A percentile compares a stretch with the other conserved stretches of the same genome.
Conservation (phyloP, 2,113 vertebrate species). For the Andinoacara biseriatus region DNA sequence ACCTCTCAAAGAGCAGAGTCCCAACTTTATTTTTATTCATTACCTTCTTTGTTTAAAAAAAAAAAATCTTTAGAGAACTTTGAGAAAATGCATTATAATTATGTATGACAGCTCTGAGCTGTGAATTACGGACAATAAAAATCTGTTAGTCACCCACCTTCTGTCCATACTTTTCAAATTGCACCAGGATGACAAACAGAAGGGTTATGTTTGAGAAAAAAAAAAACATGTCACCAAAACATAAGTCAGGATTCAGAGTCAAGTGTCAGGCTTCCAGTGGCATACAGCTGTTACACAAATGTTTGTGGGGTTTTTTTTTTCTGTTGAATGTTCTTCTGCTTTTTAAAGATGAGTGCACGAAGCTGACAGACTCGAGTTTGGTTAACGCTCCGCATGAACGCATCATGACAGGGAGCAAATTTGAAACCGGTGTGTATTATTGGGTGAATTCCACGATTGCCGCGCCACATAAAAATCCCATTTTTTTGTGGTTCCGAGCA, state of each 20-base stretch:
- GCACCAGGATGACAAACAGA: slow-evolving; percentile 12
- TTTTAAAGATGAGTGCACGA: background rate
- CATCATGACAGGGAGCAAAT: slow-evolving; percentile 16
- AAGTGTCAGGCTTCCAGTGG: slow-evolving; percentile 37
- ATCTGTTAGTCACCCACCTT: slow-evolving; percentile 8
- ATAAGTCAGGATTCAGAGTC: slow-evolving; percentile 51
- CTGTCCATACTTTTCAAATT: background rate
- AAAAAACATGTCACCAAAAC: slow-evolving; percentile 19
- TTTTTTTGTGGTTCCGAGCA: slow-evolving; percentile 38
- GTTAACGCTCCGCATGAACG: background rate
- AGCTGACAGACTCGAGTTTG: background rate
- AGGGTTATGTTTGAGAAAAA: slow-evolving; percentile 24
- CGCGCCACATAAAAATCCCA: background rate
- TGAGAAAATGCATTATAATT: background rate
- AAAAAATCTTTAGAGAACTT: background rate
- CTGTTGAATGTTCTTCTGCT: background rate
- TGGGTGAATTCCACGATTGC: slow-evolving; percentile 16
- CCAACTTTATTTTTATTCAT: background rate
- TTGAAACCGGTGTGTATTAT: background rate
- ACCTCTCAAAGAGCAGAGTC: background rate
- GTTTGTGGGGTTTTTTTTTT: background rate
- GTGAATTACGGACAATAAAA: slow-evolving; percentile 12
- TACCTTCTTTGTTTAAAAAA: background rate
- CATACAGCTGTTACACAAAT: slow-evolving; percentile 27
- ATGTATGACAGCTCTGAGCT: background rate